phyloP scores from a whole-genome alignment of 2,888 invertebrate genomes.

The Leptinotarsa tumamoca region DNA sequence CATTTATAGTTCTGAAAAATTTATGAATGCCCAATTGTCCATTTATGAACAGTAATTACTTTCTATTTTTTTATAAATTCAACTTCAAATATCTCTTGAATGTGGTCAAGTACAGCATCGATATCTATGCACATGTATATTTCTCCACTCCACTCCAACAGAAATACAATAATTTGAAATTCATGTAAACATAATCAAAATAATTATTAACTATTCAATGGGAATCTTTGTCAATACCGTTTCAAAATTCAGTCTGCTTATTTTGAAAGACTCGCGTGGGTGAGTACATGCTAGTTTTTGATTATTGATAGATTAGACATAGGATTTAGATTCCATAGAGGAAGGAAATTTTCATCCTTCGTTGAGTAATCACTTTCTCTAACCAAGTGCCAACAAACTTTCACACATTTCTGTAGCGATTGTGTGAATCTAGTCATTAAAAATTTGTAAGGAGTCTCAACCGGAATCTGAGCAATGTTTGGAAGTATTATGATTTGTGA shows the following conservation, averaged over 20 bases:
- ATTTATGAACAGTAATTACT: no score
- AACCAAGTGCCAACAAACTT: constrained; percentile 46
- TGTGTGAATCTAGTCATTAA: constrained; percentile 26
- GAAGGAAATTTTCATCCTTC: constrained; percentile 24
- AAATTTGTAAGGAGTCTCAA: background rate
- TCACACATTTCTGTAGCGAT: constrained; percentile 18
- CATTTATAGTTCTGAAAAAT: no score
- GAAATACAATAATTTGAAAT: no score
- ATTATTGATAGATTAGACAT: constrained; percentile 41
- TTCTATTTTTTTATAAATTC: no score
- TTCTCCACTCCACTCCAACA: no score
- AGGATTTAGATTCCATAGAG: constrained; percentile 22
- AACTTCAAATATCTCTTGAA: no score
- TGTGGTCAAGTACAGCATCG: no score
- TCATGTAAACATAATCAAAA: no score
- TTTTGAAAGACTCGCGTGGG: constrained; percentile 35
- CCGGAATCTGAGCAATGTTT: background rate
- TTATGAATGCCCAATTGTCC: no score
- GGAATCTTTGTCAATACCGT: background rate
- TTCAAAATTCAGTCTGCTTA: constrained; percentile 37
- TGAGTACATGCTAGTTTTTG: constrained; percentile 34
- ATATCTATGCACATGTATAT: no score
- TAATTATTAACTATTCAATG: background rate
- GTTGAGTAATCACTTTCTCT: constrained; percentile 29
- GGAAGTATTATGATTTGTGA: background rate